Evolutionary conservation across 2,888 invertebrate species (phyloP), one percentile per base, ranked within the genome.

Genomic region (Apotomis turbidana): DNA sequence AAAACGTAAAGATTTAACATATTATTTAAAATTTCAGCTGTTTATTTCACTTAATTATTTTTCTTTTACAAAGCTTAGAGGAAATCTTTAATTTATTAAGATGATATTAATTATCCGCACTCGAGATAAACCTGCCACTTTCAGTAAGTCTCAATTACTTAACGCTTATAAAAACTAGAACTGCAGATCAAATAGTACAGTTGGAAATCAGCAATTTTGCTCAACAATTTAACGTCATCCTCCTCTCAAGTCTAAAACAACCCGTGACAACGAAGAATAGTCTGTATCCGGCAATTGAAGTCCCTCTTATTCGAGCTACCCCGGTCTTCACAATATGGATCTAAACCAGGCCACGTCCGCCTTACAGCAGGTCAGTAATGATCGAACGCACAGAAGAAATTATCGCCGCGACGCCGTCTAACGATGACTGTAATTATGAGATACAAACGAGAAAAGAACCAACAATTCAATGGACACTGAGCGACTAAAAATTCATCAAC

Each of bases 361-460:
- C 78, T 76, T 75, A 58, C 77, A 85, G 76, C 60, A 59, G 86
- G 84, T 84, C 83, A 86, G 78, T 82, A 77, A 80, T 69, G 69
- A 79, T 79, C 79, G 75, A 80, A 74, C 75, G 71, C 76, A 74
- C 75, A 74, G 69, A 69, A 75, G 75, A 60, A 74, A 74, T 59
- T 52, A 68, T 41, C 59, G 51, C 59, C 41, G 38, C n/a, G 51
- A 52, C 41, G 41, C 41, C 59, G 66, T 38, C 52, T 68, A 59
- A 52, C 68, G 68, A 59, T n/a, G 4, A 41, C 15, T 10, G 15
- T 52, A 38, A 38, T 51, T 51, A 52, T 15, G 12, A 70, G 15
- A 62, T 46, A 38, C 57, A 12, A 63, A 12, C 12, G 41, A 62
- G 70, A 71, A 68, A 64, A 74, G 70, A 78, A 76, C 70, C 73